A percentile compares a stretch with the other conserved stretches of the same genome.
These are phyloP conservation scores for Lagorchestes hirsutus DNA, from an alignment of 2,797 vertebrate species.

Conservation along the genomic window DNA sequence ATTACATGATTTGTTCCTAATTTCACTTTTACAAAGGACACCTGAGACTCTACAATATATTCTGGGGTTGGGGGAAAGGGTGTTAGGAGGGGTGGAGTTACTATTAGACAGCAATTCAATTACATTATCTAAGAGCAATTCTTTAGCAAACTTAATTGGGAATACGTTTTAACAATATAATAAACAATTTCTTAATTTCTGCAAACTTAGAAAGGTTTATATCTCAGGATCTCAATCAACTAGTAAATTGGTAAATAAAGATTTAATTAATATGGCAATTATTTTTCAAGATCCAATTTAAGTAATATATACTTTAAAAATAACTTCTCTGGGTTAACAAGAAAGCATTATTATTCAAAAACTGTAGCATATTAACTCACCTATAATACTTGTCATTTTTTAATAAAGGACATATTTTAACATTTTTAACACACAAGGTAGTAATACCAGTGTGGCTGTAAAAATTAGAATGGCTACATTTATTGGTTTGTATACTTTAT, in stretches of 20 bases:
- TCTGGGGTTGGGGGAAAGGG: not conserved
- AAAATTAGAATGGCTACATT: conserved; percentile 28
- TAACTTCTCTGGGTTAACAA: conserved; percentile 14
- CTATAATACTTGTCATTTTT: conserved; percentile 19
- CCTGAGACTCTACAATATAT: not conserved
- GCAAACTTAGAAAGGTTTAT: conserved; percentile 30
- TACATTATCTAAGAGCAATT: not conserved
- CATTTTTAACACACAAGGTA: conserved; percentile 24
- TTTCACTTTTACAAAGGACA: not conserved
- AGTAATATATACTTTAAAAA: conserved; percentile 29
- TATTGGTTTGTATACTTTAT: conserved; percentile 51
- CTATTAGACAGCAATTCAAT: not conserved
- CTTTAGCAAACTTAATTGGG: not conserved
- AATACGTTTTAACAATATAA: conserved; percentile 29
- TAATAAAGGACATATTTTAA: conserved; percentile 36
- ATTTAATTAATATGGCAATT: conserved; percentile 56
- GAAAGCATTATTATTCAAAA: conserved; percentile 15
- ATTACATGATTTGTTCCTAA: not conserved
- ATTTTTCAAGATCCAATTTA: conserved; percentile 32
- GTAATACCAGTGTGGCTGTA: not conserved
- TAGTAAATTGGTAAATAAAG: conserved; percentile 34
- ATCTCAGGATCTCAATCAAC: not conserved
- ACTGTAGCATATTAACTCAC: conserved; percentile 30
- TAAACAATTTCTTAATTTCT: conserved; percentile 22
- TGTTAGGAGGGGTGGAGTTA: not conserved